A percentile compares a stretch with the other conserved stretches of the same genome.
phyloP scores from a whole-genome alignment of 2,888 invertebrate genomes.

The Drosophila colorata region DNA sequence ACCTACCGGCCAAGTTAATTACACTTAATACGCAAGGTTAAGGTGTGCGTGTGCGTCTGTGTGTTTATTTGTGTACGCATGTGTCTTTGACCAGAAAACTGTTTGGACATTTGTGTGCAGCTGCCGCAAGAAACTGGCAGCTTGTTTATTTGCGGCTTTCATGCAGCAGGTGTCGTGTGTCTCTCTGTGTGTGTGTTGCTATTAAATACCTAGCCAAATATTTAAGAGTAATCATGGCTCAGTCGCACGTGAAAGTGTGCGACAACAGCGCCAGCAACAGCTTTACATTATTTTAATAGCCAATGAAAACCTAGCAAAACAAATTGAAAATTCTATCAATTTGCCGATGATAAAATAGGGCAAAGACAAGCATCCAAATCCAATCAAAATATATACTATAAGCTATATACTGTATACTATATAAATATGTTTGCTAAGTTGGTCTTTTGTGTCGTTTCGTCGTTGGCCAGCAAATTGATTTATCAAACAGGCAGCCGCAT shows the following conservation, averaged over 20 bases:
- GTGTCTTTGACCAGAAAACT: conserved; percentile 58
- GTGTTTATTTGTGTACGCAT: conserved; percentile 19
- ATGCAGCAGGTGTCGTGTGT: conserved; percentile 46
- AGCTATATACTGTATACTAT: not conserved
- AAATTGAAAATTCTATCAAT: conserved; percentile 78
- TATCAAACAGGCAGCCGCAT: conserved; percentile 69
- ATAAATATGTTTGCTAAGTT: conserved; percentile 2
- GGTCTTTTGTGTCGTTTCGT: conserved; percentile 41
- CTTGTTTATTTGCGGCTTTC: conserved; percentile 56
- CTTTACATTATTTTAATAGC: conserved; percentile 63
- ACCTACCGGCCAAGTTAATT: conserved; percentile 68
- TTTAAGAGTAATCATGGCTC: conserved; percentile 61
- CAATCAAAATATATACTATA: conserved; percentile 52
- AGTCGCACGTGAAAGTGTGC: conserved; percentile 30
- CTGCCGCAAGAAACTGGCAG: conserved; percentile 48
- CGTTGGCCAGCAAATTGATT: conserved; percentile 68
- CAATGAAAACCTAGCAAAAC: conserved; percentile 39
- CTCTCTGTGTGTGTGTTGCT: conserved; percentile 28
- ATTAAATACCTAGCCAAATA: conserved; percentile 63
- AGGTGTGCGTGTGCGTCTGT: conserved; percentile 27
- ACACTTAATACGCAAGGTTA: conserved; percentile 71
- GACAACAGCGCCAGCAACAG: conserved; percentile 25
- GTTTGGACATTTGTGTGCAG: conserved; percentile 72
- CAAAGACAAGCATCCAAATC: conserved; percentile 44
- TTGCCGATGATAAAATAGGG: conserved; percentile 53